phyloP scores from a whole-genome alignment of 1,140 invertebrate genomes.

The Nilaparvata lugens region DNA sequence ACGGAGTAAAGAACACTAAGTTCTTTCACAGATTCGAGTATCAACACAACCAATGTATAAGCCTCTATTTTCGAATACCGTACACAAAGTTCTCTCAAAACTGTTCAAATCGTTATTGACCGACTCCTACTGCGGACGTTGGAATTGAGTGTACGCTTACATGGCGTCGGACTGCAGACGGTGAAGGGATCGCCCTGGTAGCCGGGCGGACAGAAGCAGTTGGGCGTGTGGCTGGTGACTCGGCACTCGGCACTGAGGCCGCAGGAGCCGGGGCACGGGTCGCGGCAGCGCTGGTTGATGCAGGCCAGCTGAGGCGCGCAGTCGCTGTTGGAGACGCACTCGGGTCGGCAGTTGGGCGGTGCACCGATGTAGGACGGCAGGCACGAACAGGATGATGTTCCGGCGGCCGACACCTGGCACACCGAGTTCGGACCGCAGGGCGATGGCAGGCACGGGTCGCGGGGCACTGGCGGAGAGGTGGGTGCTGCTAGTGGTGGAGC shows the following conservation, averaged over 20 bases:
- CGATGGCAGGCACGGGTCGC: conserved; percentile 54
- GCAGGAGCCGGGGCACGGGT: conserved; percentile 47
- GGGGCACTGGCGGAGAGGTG: conserved; percentile 31
- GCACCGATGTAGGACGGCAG: conserved; percentile 35
- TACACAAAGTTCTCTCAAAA: too few relatives aligned
- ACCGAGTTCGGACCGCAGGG: conserved; percentile 63
- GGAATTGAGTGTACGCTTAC: conserved; percentile 36
- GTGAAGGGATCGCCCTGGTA: conserved; percentile 61
- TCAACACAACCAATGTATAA: too few relatives aligned
- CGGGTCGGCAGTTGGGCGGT: conserved; percentile 41
- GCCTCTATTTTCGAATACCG: too few relatives aligned
- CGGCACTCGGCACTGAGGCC: conserved; percentile 53
- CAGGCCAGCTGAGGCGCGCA: conserved; percentile 44
- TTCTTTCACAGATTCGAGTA: too few relatives aligned
- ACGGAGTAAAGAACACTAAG: too few relatives aligned
- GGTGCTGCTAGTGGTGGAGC: conserved; percentile 47
- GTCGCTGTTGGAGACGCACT: conserved; percentile 42
- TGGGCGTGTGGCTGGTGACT: conserved; percentile 53
- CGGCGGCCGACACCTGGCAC: conserved; percentile 46
- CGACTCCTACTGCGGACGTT: background rate
- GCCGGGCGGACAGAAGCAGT: conserved; percentile 51
- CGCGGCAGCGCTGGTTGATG: conserved; percentile 43
- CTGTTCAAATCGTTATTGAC: too few relatives aligned
- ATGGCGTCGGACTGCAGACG: conserved; percentile 38
- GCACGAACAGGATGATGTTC: conserved; percentile 36